Evolutionary conservation across 1,140 invertebrate genomes (phyloP), one percentile per base, ranked within the genome.

Genomic region (Nixonia krombeini): DNA sequence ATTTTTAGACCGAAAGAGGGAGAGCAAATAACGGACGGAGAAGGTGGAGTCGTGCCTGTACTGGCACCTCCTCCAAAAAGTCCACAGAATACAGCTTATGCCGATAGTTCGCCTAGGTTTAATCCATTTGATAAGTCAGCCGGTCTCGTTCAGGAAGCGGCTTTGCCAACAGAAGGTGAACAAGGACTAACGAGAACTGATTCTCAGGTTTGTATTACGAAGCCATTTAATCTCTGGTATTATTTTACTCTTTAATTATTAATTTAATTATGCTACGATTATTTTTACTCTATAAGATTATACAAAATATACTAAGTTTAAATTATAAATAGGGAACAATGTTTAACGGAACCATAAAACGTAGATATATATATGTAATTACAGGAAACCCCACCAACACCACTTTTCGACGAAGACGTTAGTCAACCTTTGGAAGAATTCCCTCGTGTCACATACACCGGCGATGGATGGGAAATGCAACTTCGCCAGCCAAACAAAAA

Each of bases 401-500:
- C 96, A 7, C 87, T 99, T 4, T 99, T 95, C 81, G 97, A 99
- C 79, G 96, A 98, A 56, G 96, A 98, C 79, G 90, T 94, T 15
- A 94, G 95, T 1, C 91, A 95, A 81, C 96, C 96, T 0, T 86
- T 99, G 10, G 95, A 96, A 84, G 92, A 94, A 13, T 99, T 97
- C 82, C 94, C 94, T 2, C 88, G 95, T 41, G 89, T 91, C 0
- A 88, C 89, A 31, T 96, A 93, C 72, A 84, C 85, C 0, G 94
- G 90, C 0, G 91, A 94, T n/a, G 95, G 95, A 13, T 99, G 97
- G 96, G 96, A 99, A 78, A 94, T 99, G 91, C 94, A 98, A 57
- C 86, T 99, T 18, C 87, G 97, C 9, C 95, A 98, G 75, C 97
- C 97, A 3, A 96, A 95, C 70, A 99, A 99, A 82, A 99, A 99